Evolutionary conservation across 2,797 vertebrate genomes (phyloP).

Genomic region (Phyllotis vaccarum): DNA sequence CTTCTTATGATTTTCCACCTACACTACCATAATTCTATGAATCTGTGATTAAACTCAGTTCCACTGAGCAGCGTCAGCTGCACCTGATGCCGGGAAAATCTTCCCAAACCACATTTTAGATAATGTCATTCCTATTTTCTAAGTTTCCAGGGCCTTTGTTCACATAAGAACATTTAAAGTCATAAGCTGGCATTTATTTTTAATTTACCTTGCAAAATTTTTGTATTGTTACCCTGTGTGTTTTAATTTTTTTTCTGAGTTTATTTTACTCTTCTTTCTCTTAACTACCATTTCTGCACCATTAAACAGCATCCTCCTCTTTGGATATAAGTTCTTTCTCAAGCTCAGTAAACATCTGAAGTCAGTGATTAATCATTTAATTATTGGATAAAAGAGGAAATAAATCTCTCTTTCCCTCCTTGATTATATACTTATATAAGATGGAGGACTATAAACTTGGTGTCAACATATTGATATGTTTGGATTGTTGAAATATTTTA

Average conservation of each 20-base stretch:
- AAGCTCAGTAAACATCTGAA: neutral
- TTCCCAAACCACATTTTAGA: slow-evolving; percentile 49
- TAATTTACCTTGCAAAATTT: neutral
- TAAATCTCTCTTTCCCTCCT: neutral
- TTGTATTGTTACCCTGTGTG: neutral
- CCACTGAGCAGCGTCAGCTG: neutral
- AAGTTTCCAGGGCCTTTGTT: neutral
- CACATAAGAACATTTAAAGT: neutral
- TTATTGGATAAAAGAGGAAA: neutral
- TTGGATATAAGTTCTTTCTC: neutral
- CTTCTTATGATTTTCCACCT: neutral
- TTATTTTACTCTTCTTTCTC: neutral
- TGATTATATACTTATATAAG: neutral
- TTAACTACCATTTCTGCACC: neutral
- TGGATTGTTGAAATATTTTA: neutral
- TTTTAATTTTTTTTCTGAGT: neutral
- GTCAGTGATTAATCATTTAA: slow-evolving; percentile 6
- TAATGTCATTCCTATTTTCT: slow-evolving; percentile 41
- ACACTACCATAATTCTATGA: neutral
- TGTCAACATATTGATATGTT: neutral
- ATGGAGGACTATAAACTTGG: neutral
- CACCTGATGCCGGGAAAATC: neutral
- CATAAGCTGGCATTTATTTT: neutral
- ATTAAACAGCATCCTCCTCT: neutral
- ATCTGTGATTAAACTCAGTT: neutral